phyloP scores from a whole-genome alignment of 2,113 vertebrate species.

The Corynorhinus townsendii region DNA sequence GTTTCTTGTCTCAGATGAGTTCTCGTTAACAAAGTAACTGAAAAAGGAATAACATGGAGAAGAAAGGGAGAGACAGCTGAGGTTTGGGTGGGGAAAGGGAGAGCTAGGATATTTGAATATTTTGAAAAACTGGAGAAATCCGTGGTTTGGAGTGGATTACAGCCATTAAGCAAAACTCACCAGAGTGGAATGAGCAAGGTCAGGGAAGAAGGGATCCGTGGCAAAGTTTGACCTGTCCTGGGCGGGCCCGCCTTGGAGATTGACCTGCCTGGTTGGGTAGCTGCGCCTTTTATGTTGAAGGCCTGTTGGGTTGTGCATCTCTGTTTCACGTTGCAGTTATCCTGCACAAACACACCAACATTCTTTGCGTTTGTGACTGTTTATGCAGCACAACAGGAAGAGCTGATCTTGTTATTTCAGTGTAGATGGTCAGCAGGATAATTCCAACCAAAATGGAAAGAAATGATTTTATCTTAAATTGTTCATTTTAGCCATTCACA shows the following conservation, averaged over 20 bases:
- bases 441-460: constrained; percentile 19
- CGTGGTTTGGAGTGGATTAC: background rate
- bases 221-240: background rate
- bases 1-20: background rate
- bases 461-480: constrained; percentile 54
- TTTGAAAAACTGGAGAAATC: background rate
- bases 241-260: background rate
- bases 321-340: background rate
- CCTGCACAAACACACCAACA: background rate
- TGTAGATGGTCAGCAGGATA: constrained; percentile 45
- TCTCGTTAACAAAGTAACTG: background rate
- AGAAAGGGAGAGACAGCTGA: background rate
- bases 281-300: background rate
- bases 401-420: constrained; percentile 39
- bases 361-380: background rate
- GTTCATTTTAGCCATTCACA: constrained; percentile 28
- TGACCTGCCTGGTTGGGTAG: background rate
- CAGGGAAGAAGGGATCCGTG: background rate
- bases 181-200: background rate
- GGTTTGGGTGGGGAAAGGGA: background rate
- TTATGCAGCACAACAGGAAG: constrained; percentile 2
- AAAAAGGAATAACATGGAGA: background rate
- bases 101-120: background rate
- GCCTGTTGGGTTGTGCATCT: background rate
- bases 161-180: background rate